Conservation (phyloP, 2,888 invertebrate species). For the Brachyptera risi region DNA sequence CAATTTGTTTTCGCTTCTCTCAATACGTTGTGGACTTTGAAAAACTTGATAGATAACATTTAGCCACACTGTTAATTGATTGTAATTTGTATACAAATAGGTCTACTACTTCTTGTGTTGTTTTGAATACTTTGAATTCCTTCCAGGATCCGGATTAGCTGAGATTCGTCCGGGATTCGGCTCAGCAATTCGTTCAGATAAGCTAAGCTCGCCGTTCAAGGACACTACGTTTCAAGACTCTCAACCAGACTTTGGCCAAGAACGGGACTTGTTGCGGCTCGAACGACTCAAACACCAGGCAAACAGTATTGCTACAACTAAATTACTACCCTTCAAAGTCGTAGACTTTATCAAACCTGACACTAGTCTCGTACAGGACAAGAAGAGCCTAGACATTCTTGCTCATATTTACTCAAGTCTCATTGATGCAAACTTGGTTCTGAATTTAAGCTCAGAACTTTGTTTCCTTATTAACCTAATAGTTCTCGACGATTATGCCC, state of each 20-base stretch:
- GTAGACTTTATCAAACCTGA: not conserved
- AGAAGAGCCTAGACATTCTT: slow-evolving; percentile 53
- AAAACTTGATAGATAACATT: too few species aligned
- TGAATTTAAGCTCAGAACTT: slow-evolving; percentile 63
- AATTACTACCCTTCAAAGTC: not conserved
- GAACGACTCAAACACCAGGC: not conserved
- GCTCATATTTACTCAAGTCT: slow-evolving; percentile 55
- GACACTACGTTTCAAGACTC: not conserved
- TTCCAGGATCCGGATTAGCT: too few species aligned
- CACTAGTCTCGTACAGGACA: slow-evolving; percentile 46
- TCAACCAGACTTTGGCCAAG: not conserved
- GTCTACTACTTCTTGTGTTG: not conserved
- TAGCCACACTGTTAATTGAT: too few species aligned
- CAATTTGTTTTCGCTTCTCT: too few species aligned
- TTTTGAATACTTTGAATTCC: not conserved
- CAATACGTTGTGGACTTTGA: too few species aligned
- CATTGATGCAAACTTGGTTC: slow-evolving; percentile 56
- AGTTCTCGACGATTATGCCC: slow-evolving; percentile 44
- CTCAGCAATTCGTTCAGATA: not conserved
- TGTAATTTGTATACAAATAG: not conserved
- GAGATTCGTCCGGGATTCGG: not conserved
- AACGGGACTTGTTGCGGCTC: not conserved
- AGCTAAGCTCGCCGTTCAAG: not conserved
- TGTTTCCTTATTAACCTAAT: slow-evolving; percentile 63
- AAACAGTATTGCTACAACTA: not conserved